Evolutionary conservation across 2,888 invertebrate genomes (phyloP), one percentile per base, ranked within the genome.

Genomic region (Melieria omissa): DNA sequence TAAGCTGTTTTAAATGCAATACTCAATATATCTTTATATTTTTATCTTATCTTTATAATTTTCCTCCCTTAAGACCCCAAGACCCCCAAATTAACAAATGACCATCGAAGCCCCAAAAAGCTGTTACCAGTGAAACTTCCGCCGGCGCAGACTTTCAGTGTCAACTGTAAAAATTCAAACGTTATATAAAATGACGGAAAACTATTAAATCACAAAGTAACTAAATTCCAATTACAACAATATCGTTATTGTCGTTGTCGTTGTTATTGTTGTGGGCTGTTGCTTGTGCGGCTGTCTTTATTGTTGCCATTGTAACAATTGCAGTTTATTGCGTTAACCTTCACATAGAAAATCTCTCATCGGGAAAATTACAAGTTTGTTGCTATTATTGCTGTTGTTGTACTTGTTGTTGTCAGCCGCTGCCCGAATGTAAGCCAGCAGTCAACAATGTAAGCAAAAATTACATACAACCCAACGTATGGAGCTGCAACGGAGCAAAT

Each of bases 281-380:
- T 61, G 6, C 49, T 49, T 49, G 5, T 61, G n/a, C 10, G 42
- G 6, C 6, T 61, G 9, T 44, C 49, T 58, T 42, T 49, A 42
- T 52, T 60, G 47, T 60, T 67, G 42, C 57, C 63, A 63, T 69
- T 69, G 69, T 63, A 63, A 69, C 62, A 63, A 69, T 69, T 69
- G 62, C 55, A 47, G 41, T 69, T 67, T 69, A 69, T 69, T 80
- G 78, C 65, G 74, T 79, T 79, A 84, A 85, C 85, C 85, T 85
- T 85, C 85, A 85, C 85, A 85, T 80, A 83, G 84, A 85, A 85
- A 84, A 80, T 81, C 82, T 82, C 78, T 85, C 84, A 84, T 79
- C 81, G 79, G 74, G 84, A 84, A 85, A 85, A 85, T 85, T 81
- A 81, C 64, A 71, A 70, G 64, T 70, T 69, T 58, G 65, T 70